Base-by-base conservation (phyloP, 2,888 invertebrate genomes). In the Didymodactylos carnosus region DNA sequence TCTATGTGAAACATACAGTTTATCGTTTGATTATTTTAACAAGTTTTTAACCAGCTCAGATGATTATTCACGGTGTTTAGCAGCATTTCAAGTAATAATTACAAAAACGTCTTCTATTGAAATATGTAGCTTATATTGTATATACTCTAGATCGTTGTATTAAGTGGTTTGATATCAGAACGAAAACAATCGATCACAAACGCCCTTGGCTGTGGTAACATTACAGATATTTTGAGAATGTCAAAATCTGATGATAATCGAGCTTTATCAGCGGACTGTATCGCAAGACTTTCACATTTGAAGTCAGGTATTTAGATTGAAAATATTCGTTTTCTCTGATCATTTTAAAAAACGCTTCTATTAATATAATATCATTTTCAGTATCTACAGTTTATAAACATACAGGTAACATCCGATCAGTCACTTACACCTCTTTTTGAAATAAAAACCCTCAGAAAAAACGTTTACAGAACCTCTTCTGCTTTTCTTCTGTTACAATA, bases 91-190 rank as follows among this genome's bases (percentile, higher is more conserved):
- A 81, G 82, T 82, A 75, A 25, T n/a, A 8, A 23, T 46, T n/a
- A n/a, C n/a, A n/a, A n/a, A n/a, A n/a, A n/a, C n/a, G n/a, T n/a
- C n/a, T n/a, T n/a, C n/a, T n/a, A n/a, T n/a, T n/a, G n/a, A 27
- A 16, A 53, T 51, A 51, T 29, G 2, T 14, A 27, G 14, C 3
- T 53, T 1, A 14, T n/a, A 49, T 25, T 74, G 41, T 19, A n/a
- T 16, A 7, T 14, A 16, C 62, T 75, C 10, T 76, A 81, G 81
- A 79, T 82, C 8, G 82, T 83, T 3, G 79, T 82, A 11, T 76
- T 83, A 51, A 78, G 82, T 8, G 78, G 80, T 3, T 81, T 83
- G 71, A 82, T 83, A 62, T 80, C 82, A 8, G 82, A 83, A 76
- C 80, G 81, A 75, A 82, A 82, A 72, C 81, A 82, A 75, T 82